Evolutionary conservation across 1,140 invertebrate species (phyloP).

Genomic region (Drusus annulatus): DNA sequence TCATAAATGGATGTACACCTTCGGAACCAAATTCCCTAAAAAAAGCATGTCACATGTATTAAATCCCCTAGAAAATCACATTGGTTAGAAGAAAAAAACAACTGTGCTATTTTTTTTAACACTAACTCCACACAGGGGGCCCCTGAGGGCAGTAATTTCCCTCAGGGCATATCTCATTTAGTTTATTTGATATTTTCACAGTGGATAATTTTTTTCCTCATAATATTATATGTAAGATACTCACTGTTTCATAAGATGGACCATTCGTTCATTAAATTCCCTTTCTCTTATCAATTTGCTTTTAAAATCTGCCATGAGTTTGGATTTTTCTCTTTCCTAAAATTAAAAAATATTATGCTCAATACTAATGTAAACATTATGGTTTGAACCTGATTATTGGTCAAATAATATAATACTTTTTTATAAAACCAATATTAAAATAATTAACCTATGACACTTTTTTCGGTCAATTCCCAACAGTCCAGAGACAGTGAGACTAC

Average conservation of each 20-base stretch:
- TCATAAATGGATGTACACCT: constrained; percentile 47
- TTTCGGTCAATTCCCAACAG: too few relatives aligned
- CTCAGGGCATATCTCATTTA: too few relatives aligned
- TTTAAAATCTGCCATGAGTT: constrained; percentile 27
- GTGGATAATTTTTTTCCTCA: too few relatives aligned
- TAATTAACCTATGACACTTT: too few relatives aligned
- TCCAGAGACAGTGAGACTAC: too few relatives aligned
- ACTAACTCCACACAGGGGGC: too few relatives aligned
- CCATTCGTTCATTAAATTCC: constrained; percentile 46
- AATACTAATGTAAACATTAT: too few relatives aligned
- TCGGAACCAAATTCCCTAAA: constrained; percentile 48
- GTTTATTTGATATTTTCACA: too few relatives aligned
- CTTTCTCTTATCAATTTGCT: constrained; percentile 47
- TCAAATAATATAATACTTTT: too few relatives aligned
- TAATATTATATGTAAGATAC: not conserved
- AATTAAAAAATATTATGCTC: not conserved
- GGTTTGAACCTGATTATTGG: too few relatives aligned
- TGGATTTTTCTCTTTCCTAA: constrained; percentile 38
- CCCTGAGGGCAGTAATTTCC: too few relatives aligned
- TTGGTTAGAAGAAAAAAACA: not conserved
- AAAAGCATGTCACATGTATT: not conserved
- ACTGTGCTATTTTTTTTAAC: not conserved
- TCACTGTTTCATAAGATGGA: constrained; percentile 52
- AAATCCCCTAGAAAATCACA: constrained; percentile 1
- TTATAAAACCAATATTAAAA: too few relatives aligned